A percentile compares a stretch with the other conserved stretches of the same genome.
Evolutionary conservation across 2,113 vertebrate genomes (phyloP).

Genomic region (Gila orcuttii): DNA sequence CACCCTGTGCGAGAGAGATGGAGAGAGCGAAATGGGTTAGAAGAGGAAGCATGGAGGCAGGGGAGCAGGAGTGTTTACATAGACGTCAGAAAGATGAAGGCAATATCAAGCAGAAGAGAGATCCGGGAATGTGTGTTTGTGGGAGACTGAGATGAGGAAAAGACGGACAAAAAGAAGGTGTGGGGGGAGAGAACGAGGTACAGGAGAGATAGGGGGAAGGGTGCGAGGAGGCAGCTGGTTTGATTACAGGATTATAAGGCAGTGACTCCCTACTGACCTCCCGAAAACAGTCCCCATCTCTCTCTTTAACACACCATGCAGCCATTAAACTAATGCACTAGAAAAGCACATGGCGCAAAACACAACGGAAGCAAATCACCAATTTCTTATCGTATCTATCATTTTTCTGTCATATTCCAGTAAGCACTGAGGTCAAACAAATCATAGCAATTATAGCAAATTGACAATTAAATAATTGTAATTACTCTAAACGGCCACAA

Average conservation of each 20-base stretch:
- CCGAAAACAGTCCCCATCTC: conserved; percentile 55
- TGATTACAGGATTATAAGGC: conserved; percentile 77
- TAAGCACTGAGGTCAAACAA: neutral
- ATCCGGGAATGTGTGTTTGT: neutral
- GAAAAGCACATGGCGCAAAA: neutral
- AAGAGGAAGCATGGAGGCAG: neutral
- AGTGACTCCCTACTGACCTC: conserved; percentile 74
- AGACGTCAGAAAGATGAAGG: conserved; percentile 34
- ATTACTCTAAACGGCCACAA: neutral
- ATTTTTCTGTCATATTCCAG: neutral
- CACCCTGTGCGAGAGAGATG: neutral
- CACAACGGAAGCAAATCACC: neutral
- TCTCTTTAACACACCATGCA: conserved; percentile 32
- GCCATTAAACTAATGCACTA: conserved; percentile 35
- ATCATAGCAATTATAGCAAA: neutral
- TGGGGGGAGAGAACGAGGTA: neutral
- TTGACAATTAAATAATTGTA: neutral
- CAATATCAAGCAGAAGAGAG: conserved; percentile 17
- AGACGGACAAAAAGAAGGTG: neutral
- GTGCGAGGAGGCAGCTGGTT: conserved; percentile 75
- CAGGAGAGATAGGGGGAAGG: conserved; percentile 61
- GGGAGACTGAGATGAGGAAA: conserved; percentile 13
- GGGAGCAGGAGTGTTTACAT: conserved; percentile 9
- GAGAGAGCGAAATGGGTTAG: neutral
- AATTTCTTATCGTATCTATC: neutral